phyloP scores from a whole-genome alignment of 2,797 vertebrate species.

The Crocodylus rhombifer region DNA sequence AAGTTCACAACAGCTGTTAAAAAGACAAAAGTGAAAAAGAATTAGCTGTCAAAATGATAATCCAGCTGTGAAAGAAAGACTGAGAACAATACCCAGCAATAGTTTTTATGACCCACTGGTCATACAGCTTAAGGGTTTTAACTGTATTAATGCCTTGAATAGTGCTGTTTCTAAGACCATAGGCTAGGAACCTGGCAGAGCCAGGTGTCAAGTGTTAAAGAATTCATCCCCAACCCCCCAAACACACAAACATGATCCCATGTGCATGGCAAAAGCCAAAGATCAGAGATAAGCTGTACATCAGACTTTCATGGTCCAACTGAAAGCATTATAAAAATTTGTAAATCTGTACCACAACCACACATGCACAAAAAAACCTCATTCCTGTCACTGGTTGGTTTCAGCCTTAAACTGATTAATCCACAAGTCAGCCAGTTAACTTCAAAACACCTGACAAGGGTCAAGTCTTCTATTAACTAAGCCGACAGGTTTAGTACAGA shows the following conservation, averaged over 20 bases:
- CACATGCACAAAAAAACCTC: conserved; percentile 51
- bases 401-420: conserved; percentile 69
- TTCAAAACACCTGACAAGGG: conserved; percentile 69
- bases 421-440: conserved; percentile 64
- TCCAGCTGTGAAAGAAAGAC: conserved; percentile 53
- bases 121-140: conserved; percentile 46
- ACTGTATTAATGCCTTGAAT: conserved; percentile 34
- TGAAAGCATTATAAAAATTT: conserved; percentile 72
- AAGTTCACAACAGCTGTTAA: conserved; percentile 92
- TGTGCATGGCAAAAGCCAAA: conserved; percentile 45
- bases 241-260: conserved; percentile 53
- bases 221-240: conserved; percentile 48
- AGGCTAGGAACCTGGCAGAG: conserved; percentile 28
- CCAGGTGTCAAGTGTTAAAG: conserved; percentile 60
- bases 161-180: not conserved
- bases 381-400: conserved; percentile 46
- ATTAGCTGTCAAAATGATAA: conserved; percentile 65
- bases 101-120: conserved; percentile 41
- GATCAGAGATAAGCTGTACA: conserved; percentile 66
- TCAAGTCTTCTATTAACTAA: conserved; percentile 73
- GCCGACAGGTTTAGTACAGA: conserved; percentile 67
- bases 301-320: conserved; percentile 56
- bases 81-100: conserved; percentile 32
- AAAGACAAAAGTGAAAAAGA: conserved; percentile 48
- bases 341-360: conserved; percentile 59